Base-by-base conservation (phyloP, 2,797 vertebrate species). In the Triplophysa bombifrons region DNA sequence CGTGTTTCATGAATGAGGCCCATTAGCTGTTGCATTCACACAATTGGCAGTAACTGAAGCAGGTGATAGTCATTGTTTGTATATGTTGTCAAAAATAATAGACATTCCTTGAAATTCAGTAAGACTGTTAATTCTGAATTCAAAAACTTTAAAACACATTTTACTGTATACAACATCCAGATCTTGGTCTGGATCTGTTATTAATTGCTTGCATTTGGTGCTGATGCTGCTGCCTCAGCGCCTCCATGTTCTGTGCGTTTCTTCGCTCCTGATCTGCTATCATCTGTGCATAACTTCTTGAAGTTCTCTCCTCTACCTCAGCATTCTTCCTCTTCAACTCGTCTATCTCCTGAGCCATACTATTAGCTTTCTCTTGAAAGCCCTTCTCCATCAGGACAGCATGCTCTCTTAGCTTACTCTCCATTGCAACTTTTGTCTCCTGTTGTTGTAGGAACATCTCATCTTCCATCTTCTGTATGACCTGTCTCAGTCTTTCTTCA, bases 401-500 rank as follows among this genome's bases (percentile, higher is more conserved):
- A 70, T 87, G 84, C 46, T 88, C 87, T 3, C 44, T 20, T 27
- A 88, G 20, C 71, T 86, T 88, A 25, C 77, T 77, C 5, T 86
- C 60, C 63, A 88, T 3, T 0, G 83, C 84, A 64, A 27, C 70
- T 19, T 55, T 20, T 2, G 53, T 55, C 19, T 55, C 53, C 17
- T 55, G 53, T 20, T n/a, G 19, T 55, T 10, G 19, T 19, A n/a
- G 19, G n/a, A 20, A 3, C 53, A 55, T 55, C 53, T 55, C 53
- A 0, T 55, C 53, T 55, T 55, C 53, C 53, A 55, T 55, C 53
- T n/a, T 55, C 53, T 55, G 19, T 55, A 20, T 55, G n/a, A 55
- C 53, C 53, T 55, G 53, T 20, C 53, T 55, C 53, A 55, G 7
- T 3, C 19, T 55, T 17, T 55, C 53, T 55, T 55, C 53, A 55